Percentiles rank a stretch among this genome's conserved stretches.
These are phyloP conservation scores for Hassar affinis DNA, from an alignment of 2,113 vertebrate genomes.

Conservation along the genomic window DNA sequence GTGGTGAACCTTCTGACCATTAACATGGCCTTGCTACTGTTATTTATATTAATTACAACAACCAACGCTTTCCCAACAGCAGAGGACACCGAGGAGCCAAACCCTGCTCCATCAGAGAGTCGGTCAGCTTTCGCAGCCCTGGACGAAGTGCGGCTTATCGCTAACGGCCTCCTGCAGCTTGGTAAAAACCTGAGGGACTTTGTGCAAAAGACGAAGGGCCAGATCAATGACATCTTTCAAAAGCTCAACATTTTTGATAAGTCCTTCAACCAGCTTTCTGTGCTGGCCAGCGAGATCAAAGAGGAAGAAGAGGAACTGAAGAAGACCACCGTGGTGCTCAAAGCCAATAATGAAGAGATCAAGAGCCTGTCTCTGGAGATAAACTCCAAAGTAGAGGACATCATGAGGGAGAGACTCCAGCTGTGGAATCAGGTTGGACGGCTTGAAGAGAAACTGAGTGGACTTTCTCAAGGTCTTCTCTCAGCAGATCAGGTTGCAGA, in stretches of 20 bases:
- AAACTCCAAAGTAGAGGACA: constrained; percentile 80
- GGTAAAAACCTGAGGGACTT: constrained; percentile 90
- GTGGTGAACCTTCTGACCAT: constrained; percentile 59
- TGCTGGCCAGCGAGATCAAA: constrained; percentile 84
- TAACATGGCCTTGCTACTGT: constrained; percentile 61
- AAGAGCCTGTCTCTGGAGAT: constrained; percentile 83
- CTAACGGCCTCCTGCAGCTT: constrained; percentile 87
- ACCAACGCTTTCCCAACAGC: constrained; percentile 63
- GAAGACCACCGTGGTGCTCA: constrained; percentile 80
- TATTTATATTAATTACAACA: constrained; percentile 59
- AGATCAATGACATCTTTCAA: constrained; percentile 89
- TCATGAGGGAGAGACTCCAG: constrained; percentile 81
- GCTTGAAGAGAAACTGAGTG: constrained; percentile 83
- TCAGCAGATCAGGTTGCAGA: constrained; percentile 73
- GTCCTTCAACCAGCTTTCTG: constrained; percentile 83
- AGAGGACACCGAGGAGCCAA: constrained; percentile 56
- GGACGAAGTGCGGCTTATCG: constrained; percentile 86
- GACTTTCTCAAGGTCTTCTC: constrained; percentile 70
- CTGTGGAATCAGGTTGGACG: constrained; percentile 81
- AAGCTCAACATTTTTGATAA: constrained; percentile 88
- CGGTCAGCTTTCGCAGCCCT: constrained; percentile 82
- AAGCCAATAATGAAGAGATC: constrained; percentile 85
- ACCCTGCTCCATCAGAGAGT: constrained; percentile 61
- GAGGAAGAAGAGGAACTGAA: constrained; percentile 88
- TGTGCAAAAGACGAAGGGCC: constrained; percentile 86